Conservation (phyloP, 2,888 invertebrate genomes). For the Drosophila infuscata region DNA sequence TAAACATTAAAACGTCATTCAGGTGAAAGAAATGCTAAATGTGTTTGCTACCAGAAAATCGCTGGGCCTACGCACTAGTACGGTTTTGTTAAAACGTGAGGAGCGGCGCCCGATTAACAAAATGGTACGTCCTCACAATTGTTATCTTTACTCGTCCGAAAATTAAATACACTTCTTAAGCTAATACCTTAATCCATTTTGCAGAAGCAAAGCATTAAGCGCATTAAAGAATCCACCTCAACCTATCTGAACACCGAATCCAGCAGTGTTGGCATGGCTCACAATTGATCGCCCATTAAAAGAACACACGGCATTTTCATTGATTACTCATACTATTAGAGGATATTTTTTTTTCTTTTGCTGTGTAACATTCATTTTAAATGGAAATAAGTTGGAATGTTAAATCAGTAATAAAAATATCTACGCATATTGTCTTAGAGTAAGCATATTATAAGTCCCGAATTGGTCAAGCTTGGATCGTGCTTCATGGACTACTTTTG, state of each 20-base stretch:
- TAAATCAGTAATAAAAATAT: no score
- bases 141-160: not conserved
- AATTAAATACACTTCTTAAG: constrained; percentile 11
- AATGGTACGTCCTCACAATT: constrained; percentile 53
- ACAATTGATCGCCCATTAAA: constrained; percentile 79
- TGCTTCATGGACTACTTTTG: no score
- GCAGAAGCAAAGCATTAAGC: constrained; percentile 84
- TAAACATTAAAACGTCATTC: not conserved
- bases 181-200: constrained; percentile 60
- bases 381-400: no score
- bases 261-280: constrained; percentile 85
- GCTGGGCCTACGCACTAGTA: constrained; percentile 49
- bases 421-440: no score
- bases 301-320: constrained; percentile 24
- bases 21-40: constrained; percentile 44
- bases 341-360: no score
- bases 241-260: constrained; percentile 87
- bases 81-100: constrained; percentile 58
- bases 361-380: no score
- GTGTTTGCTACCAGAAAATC: constrained; percentile 32
- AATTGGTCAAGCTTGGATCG: no score
- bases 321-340: no score
- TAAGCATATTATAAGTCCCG: no score
- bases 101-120: constrained; percentile 72
- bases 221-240: constrained; percentile 86